Evolutionary conservation across 2,888 invertebrate species (phyloP), one percentile per base, ranked within the genome.

Genomic region (Lochmaea crataegi): DNA sequence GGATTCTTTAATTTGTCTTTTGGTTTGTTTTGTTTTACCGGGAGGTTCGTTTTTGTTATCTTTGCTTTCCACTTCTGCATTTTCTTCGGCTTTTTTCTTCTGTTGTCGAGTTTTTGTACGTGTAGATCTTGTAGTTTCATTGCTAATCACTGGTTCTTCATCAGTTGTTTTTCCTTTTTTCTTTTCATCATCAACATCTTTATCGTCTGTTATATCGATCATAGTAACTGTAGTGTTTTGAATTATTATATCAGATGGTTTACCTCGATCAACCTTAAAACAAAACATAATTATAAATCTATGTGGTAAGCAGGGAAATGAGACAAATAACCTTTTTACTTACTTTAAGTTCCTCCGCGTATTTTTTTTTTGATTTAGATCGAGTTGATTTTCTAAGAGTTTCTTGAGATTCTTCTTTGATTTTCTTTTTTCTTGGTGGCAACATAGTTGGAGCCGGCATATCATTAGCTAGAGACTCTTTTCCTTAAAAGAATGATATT

Each of bases 401-500:
- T 16, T 79, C 78, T 14, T 41, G 9, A 22, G 38, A 53, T 56
- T 78, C 77, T 42, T 73, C 65, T 64, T 80, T 82, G 26, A 78
- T 71, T 26, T 72, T 72, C 75, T 79, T 81, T 53, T 76, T 80
- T 72, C 78, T 76, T 7, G 81, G 81, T 7, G 83, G 81, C 26
- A 80, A 70, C 70, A 75, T 76, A 22, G 66, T 76, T 9, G 83
- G 83, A 32, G 82, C 81, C 45, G 82, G 81, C 83, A 83, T 83
- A 9, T 80, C 79, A 18, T 76, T 77, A 53, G 26, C 56, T n/a
- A n/a, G n/a, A n/a, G n/a, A n/a, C 68, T 48, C 79, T 6, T 9
- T n/a, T 32, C 9, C 32, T 60, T 5, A 60, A 53, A 53, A 53
- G 10, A 53, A 6, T 14, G n/a, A 7, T 7, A 38, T 48, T 48